Conservation (phyloP, 2,888 invertebrate species). For the Graphium colonna region DNA sequence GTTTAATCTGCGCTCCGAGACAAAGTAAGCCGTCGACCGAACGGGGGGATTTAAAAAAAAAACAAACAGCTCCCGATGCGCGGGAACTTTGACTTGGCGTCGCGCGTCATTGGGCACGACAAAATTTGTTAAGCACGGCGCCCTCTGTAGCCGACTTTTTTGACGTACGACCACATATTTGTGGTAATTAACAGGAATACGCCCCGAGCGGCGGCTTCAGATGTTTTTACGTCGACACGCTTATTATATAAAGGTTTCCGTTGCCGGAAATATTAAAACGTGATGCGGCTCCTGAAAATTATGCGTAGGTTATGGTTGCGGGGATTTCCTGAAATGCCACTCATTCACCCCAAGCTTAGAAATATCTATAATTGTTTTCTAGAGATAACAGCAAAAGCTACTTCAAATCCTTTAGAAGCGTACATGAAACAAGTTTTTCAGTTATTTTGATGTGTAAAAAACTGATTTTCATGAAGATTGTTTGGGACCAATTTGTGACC, state of each 20-base stretch:
- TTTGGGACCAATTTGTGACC: too few relatives aligned
- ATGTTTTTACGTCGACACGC: slow-evolving; percentile 25
- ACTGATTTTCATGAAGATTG: too few relatives aligned
- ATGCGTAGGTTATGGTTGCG: background rate
- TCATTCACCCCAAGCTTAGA: too few relatives aligned
- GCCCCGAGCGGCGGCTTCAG: slow-evolving; percentile 37
- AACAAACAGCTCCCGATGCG: slow-evolving; percentile 4
- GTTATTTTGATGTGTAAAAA: too few relatives aligned
- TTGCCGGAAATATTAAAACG: slow-evolving; percentile 19
- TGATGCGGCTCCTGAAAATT: background rate
- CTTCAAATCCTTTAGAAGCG: too few relatives aligned
- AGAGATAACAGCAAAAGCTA: too few relatives aligned
- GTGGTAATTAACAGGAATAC: slow-evolving; percentile 70
- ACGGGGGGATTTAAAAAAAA: background rate
- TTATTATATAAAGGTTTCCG: slow-evolving; percentile 38
- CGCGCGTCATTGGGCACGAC: slow-evolving; percentile 28
- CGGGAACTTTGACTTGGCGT: slow-evolving; percentile 17
- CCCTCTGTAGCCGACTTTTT: slow-evolving; percentile 23
- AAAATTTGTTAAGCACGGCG: slow-evolving; percentile 40
- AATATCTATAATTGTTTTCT: too few relatives aligned
- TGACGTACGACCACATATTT: slow-evolving; percentile 51
- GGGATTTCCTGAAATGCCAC: too few relatives aligned
- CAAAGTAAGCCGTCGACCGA: background rate
- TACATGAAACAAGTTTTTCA: too few relatives aligned
- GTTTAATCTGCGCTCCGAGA: background rate